A percentile compares a stretch with the other conserved stretches of the same genome.
Conservation (phyloP, 1,140 invertebrate species). For the Papilio polyxenes region DNA sequence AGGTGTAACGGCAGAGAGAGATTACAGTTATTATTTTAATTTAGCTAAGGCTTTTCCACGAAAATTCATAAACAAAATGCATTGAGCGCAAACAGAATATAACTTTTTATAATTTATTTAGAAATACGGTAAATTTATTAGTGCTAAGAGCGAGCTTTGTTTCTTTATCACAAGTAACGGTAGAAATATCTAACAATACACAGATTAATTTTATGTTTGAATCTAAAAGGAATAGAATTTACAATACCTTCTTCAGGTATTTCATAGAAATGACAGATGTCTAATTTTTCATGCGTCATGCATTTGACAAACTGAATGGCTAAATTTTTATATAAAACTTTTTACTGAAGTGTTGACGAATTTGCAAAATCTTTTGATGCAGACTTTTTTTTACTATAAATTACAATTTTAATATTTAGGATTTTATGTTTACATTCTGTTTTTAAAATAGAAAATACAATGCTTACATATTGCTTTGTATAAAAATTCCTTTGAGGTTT, state of each 20-base stretch:
- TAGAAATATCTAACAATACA: not conserved
- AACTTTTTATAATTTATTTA: not conserved
- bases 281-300: not conserved
- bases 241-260: not conserved
- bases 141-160: not conserved
- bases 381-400: no score
- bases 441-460: not conserved
- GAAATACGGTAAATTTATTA: not conserved
- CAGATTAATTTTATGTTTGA: not conserved
- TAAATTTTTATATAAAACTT: not conserved
- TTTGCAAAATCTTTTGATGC: no score
- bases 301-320: not conserved
- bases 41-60: no score
- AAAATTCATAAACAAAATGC: no score
- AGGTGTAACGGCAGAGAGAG: no score
- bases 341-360: not conserved
- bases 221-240: not conserved
- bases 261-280: constrained; percentile 12
- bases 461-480: not conserved
- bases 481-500: not conserved
- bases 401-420: no score
- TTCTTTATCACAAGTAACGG: not conserved
- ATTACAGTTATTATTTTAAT: no score
- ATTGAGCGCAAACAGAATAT: no score
- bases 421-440: not conserved